Evolutionary conservation across 2,797 vertebrate species (phyloP).

Genomic region (Catostomus latipinnis): DNA sequence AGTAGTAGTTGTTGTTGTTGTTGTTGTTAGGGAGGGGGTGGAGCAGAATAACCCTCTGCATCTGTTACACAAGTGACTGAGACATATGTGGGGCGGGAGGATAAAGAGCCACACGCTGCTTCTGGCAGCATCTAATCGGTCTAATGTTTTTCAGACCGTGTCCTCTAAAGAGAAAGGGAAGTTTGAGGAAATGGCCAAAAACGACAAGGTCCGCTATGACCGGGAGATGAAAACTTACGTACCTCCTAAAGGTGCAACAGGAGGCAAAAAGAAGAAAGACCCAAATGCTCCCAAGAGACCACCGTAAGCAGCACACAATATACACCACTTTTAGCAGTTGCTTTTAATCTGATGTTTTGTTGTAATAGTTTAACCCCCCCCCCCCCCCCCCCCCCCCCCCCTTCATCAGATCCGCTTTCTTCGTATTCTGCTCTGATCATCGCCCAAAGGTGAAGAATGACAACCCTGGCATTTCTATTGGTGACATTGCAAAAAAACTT

Average conservation of each 20-base stretch:
- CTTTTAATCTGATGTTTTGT: no score
- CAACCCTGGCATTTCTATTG: conserved; percentile 91
- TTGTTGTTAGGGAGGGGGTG: conserved; percentile 24
- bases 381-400: no score
- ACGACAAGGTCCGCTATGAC: conserved; percentile 91
- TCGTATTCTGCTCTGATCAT: conserved; percentile 95
- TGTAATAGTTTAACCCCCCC: background rate
- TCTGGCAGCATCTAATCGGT: conserved; percentile 2
- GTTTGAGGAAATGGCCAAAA: conserved; percentile 95
- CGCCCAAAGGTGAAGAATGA: conserved; percentile 91
- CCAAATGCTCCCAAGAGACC: conserved; percentile 97
- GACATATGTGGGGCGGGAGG: conserved; percentile 29
- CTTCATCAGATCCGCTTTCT: conserved; percentile 89
- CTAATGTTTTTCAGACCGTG: conserved; percentile 82
- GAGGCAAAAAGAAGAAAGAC: conserved; percentile 90
- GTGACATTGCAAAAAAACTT: conserved; percentile 94
- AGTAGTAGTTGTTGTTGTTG: background rate
- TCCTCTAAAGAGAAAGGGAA: conserved; percentile 91
- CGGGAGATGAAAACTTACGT: conserved; percentile 92
- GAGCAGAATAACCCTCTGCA: conserved; percentile 16
- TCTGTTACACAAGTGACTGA: conserved; percentile 12
- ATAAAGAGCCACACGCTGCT: conserved; percentile 21
- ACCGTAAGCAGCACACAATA: conserved; percentile 81
- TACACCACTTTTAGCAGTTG: background rate
- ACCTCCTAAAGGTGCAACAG: conserved; percentile 89